Percentiles rank a stretch among this genome's conserved stretches.
These are phyloP conservation scores for Telenomus remus DNA, from an alignment of 1,140 invertebrate species.

Conservation along the genomic window DNA sequence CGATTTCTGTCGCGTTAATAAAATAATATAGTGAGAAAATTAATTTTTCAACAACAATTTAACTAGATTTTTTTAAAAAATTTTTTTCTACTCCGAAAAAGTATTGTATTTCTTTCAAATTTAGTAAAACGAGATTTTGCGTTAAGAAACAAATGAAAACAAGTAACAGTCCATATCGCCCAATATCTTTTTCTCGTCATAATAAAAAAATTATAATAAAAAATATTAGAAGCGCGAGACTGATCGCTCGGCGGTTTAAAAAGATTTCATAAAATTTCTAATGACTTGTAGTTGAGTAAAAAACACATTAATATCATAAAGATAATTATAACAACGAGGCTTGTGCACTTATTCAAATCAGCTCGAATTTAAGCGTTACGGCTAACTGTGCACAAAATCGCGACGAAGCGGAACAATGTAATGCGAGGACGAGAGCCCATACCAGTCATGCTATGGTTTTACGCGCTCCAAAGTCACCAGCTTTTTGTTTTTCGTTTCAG, in stretches of 20 bases:
- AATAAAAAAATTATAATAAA: too few relatives aligned
- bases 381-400: slow-evolving; percentile 43
- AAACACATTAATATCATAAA: slow-evolving; percentile 9
- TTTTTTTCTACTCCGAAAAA: too few relatives aligned
- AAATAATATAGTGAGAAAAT: too few relatives aligned
- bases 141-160: too few relatives aligned
- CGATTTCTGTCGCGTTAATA: slow-evolving; percentile 5
- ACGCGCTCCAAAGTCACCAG: slow-evolving; percentile 37
- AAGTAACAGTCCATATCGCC: too few relatives aligned
- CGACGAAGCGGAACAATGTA: slow-evolving; percentile 50
- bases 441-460: slow-evolving; percentile 52
- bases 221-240: too few relatives aligned
- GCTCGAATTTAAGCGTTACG: slow-evolving; percentile 37
- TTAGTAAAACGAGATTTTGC: too few relatives aligned
- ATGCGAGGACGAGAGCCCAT: slow-evolving; percentile 48
- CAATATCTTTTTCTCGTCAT: too few relatives aligned
- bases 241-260: too few relatives aligned
- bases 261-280: neutral
- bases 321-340: slow-evolving; percentile 18
- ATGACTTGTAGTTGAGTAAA: neutral
- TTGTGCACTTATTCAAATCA: slow-evolving; percentile 47
- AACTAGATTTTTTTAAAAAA: neutral
- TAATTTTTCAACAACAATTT: too few relatives aligned
- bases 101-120: too few relatives aligned
- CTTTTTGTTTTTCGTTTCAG: slow-evolving; percentile 23